Conservation (phyloP, 1,140 invertebrate genomes). For the Mercenaria mercenaria region DNA sequence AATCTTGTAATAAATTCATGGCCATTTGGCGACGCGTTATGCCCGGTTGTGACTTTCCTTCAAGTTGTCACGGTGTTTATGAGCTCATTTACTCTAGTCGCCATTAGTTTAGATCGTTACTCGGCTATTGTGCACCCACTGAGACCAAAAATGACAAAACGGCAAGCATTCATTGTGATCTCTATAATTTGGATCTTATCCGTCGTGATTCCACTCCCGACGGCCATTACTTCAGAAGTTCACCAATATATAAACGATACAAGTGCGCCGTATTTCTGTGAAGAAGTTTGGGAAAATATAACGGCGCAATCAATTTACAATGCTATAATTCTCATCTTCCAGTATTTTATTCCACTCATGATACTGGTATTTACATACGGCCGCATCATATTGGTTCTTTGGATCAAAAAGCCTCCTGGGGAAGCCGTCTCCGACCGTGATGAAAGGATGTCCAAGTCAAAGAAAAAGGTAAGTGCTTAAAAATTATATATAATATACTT, state of each 20-base stretch:
- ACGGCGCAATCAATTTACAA: slow-evolving; percentile 90
- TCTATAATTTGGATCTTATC: slow-evolving; percentile 92
- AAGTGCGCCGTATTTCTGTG: slow-evolving; percentile 75
- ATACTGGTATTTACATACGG: slow-evolving; percentile 96
- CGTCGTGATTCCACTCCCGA: slow-evolving; percentile 92
- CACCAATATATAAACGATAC: slow-evolving; percentile 73
- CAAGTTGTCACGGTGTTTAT: slow-evolving; percentile 98
- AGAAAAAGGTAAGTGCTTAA: slow-evolving; percentile 92
- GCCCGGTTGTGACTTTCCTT: slow-evolving; percentile 93
- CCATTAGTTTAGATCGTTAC: slow-evolving; percentile 98
- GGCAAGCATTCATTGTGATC: slow-evolving; percentile 91
- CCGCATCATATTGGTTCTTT: slow-evolving; percentile 94
- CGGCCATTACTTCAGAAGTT: slow-evolving; percentile 89
- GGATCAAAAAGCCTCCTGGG: slow-evolving; percentile 94
- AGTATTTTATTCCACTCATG: slow-evolving; percentile 93
- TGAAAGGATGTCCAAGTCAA: slow-evolving; percentile 93
- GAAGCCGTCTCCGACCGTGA: slow-evolving; percentile 94
- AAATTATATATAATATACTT: no score
- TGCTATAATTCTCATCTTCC: slow-evolving; percentile 92
- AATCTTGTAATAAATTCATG: slow-evolving; percentile 95
- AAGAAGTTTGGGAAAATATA: slow-evolving; percentile 80
- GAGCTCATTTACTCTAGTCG: slow-evolving; percentile 96
- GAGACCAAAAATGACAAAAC: slow-evolving; percentile 91
- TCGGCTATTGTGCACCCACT: slow-evolving; percentile 97
- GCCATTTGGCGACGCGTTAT: slow-evolving; percentile 96